Base-by-base conservation (phyloP, 2,888 invertebrate genomes). In the Drosophila flavopinicola region DNA sequence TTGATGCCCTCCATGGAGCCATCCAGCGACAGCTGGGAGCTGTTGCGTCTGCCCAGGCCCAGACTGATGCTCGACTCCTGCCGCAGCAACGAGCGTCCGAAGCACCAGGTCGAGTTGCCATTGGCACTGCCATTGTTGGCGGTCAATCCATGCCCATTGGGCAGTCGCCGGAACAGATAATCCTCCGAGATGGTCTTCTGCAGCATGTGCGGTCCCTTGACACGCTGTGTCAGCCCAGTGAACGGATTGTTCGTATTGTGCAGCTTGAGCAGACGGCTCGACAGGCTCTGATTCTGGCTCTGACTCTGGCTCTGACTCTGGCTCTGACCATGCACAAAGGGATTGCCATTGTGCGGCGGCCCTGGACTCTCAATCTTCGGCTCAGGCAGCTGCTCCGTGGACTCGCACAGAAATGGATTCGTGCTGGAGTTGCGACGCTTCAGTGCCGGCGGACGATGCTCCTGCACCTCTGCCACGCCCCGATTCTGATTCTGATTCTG, bases 141-240 rank as follows among this genome's bases (percentile, higher is more conserved):
- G 27, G 24, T 20, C 3, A 27, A 17, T 11, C 61, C 35, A 5
- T 80, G 58, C 2, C 75, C 61, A 27, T 66, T 68, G 25, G 70
- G 87, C 48, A 89, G 69, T 41, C 88, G 89, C 15, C 90, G 88
- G 52, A 89, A 90, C 1, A 91, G 84, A 60, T 89, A 89, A 49
- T 91, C 91, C 74, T 91, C 91, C 3, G 91, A 91, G 44, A 90
- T 88, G 17, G 91, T 91, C 71, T 91, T 91, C 45, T 91, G 91
- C 53, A 91, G 71, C 77, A 89, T 80, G n/a, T 88, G 88, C 5
- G 88, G 88, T 3, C 89, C 89, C 49, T 90, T 91, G 29, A 90
- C 87, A 24, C 87, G 86, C 38, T 90, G 89, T 9, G 88, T 73
- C 6, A 90, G 69, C 1, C 89, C 88, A 1, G 89, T 82, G 39